These are phyloP conservation scores for Microcebus tavaratra DNA, from an alignment of 2,113 vertebrate species.

Conservation along the genomic window DNA sequence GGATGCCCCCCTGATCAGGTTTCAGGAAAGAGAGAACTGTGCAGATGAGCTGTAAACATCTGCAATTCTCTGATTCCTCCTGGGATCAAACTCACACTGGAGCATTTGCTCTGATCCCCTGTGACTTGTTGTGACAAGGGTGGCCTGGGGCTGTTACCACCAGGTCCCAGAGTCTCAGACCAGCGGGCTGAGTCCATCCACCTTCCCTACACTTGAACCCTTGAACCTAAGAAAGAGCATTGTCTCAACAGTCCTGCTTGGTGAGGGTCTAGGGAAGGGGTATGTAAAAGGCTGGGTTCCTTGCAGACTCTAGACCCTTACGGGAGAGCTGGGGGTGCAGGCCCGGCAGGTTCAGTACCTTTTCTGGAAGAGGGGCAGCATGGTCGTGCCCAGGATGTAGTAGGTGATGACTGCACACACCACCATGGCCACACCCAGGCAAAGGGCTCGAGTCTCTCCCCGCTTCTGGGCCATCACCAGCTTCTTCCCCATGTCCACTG, in stretches of 20 bases:
- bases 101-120: not conserved
- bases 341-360: conserved; percentile 76
- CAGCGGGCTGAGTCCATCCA: accelerated
- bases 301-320: not conserved
- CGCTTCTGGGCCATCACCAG: conserved; percentile 86
- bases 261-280: not conserved
- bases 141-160: not conserved
- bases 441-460: conserved; percentile 87
- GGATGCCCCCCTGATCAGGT: not conserved
- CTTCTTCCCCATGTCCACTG: conserved; percentile 85
- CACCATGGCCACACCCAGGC: conserved; percentile 86
- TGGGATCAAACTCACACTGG: not conserved
- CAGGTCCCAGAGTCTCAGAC: not conserved
- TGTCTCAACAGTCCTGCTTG: not conserved
- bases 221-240: not conserved
- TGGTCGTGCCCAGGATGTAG: conserved; percentile 84
- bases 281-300: not conserved
- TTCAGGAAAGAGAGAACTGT: not conserved
- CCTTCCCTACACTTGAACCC: not conserved
- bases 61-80: not conserved
- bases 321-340: not conserved
- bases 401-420: conserved; percentile 85
- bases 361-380: conserved; percentile 84
- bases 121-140: not conserved
- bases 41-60: too few relatives aligned